A percentile compares a stretch with the other conserved stretches of the same genome.
phyloP scores from a whole-genome alignment of 2,113 vertebrate genomes.

The Sander lucioperca region DNA sequence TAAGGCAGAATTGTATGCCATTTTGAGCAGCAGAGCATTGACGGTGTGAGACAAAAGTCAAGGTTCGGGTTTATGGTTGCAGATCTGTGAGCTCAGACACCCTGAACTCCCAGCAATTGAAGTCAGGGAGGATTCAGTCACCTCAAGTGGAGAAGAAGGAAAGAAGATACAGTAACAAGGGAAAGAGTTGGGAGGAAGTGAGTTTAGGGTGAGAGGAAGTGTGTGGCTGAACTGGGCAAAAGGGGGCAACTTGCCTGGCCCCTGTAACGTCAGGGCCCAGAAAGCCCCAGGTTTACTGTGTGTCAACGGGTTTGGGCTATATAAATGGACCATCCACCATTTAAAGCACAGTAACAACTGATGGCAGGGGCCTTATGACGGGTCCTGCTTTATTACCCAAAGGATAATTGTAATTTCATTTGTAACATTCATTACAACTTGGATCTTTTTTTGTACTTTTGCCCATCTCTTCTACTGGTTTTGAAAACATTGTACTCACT shows the following conservation, averaged over 20 bases:
- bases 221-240: too few species aligned
- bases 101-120: not conserved
- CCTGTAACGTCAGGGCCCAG: not conserved
- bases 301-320: not conserved
- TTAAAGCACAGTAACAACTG: not conserved
- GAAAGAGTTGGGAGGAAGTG: not conserved
- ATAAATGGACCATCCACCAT: not conserved
- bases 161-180: not conserved
- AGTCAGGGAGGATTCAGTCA: not conserved
- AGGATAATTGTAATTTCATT: too few species aligned
- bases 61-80: slow-evolving; percentile 9
- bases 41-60: not conserved
- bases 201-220: not conserved
- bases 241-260: not conserved
- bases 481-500: too few species aligned
- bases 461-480: too few species aligned
- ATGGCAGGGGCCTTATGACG: too few species aligned
- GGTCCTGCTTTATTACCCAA: too few species aligned
- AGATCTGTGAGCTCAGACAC: slow-evolving; percentile 15
- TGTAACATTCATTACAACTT: too few species aligned
- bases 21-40: slow-evolving; percentile 18
- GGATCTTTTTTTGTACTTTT: too few species aligned
- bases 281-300: not conserved
- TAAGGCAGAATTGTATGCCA: slow-evolving; percentile 20
- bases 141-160: not conserved